phyloP scores from a whole-genome alignment of 2,888 invertebrate genomes.

The Leptopilina syphax region DNA sequence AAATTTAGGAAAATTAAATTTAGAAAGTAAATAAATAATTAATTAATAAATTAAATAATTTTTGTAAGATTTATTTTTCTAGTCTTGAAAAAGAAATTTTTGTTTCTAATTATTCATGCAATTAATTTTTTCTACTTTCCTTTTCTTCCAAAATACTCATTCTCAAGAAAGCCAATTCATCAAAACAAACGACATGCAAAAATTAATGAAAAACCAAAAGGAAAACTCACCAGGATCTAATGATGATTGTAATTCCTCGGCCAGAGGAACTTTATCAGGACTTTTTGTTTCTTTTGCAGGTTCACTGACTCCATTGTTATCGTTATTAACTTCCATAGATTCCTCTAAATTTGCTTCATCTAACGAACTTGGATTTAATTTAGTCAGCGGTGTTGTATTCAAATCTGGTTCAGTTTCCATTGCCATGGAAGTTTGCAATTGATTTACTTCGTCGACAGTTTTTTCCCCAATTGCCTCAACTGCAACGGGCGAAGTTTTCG shows the following conservation, averaged over 20 bases:
- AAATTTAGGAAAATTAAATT: too few species aligned
- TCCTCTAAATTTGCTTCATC: conserved; percentile 47
- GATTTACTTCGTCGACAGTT: neutral
- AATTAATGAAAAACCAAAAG: conserved; percentile 46
- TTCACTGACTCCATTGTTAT: conserved; percentile 43
- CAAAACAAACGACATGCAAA: conserved; percentile 31
- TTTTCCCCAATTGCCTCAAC: neutral
- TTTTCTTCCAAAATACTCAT: neutral
- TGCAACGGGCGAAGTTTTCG: neutral
- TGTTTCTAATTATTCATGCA: neutral
- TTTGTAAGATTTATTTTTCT: too few species aligned
- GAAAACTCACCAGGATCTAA: conserved; percentile 68
- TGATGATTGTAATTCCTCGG: conserved; percentile 69
- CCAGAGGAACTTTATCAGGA: conserved; percentile 59
- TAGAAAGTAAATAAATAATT: too few species aligned
- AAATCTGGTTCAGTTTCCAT: neutral
- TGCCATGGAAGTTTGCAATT: conserved; percentile 12
- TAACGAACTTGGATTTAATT: conserved; percentile 27
- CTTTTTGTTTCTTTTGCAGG: conserved; percentile 57
- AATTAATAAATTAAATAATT: too few species aligned
- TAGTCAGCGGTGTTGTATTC: conserved; percentile 42
- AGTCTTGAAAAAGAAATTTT: too few species aligned
- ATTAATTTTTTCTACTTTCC: neutral
- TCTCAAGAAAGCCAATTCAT: conserved; percentile 3
- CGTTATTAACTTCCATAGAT: conserved; percentile 51